Evolutionary conservation across 23 tunicate species (phyloP).

Genomic region (Ascidia mentula): DNA sequence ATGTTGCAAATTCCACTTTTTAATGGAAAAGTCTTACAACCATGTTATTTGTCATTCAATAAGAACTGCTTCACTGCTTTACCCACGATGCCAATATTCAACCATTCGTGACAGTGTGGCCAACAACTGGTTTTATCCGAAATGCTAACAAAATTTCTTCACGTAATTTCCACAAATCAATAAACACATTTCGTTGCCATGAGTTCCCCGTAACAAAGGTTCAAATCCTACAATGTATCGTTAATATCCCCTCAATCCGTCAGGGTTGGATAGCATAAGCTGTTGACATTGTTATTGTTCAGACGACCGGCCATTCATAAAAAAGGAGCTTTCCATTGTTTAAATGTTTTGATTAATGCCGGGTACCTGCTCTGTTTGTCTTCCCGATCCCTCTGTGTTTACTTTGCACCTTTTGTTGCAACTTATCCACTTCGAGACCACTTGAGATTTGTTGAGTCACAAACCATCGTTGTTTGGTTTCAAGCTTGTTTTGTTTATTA

Average conservation of each 20-base stretch:
- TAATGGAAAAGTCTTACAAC: too few species aligned
- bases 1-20: too few species aligned
- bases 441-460: too few species aligned
- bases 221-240: not conserved
- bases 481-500: too few species aligned
- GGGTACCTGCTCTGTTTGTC: not conserved
- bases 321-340: not conserved
- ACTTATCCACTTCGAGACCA: too few species aligned
- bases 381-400: not conserved
- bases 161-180: not conserved
- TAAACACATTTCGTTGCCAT: not conserved
- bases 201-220: not conserved
- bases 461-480: too few species aligned
- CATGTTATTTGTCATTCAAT: too few species aligned
- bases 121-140: too few species aligned
- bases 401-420: not conserved
- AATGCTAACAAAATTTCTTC: not conserved
- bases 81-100: too few species aligned
- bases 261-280: not conserved
- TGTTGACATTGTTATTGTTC: not conserved
- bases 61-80: too few species aligned
- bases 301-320: not conserved
- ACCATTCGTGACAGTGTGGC: too few species aligned
- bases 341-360: conserved; percentile 5
- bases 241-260: not conserved